phyloP scores from a whole-genome alignment of 2,113 vertebrate genomes.

The Syngnathus floridae region DNA sequence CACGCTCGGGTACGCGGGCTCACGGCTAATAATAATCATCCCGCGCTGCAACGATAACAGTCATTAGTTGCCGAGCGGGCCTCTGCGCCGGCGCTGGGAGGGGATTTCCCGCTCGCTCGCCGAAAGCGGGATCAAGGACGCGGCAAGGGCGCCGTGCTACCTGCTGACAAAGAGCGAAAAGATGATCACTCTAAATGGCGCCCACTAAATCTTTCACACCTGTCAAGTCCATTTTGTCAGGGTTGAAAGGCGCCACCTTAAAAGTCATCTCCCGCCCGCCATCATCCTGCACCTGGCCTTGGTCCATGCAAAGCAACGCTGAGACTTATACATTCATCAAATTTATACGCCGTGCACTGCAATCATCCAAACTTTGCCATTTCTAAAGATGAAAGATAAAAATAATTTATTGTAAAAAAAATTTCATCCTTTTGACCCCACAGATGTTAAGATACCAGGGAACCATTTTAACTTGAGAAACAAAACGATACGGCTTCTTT shows the following conservation, averaged over 20 bases:
- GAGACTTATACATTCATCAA: constrained; percentile 54
- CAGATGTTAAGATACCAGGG: neutral
- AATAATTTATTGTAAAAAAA: no score
- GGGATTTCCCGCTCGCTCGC: constrained; percentile 31
- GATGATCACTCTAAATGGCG: constrained; percentile 67
- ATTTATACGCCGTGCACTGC: constrained; percentile 48
- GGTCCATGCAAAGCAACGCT: constrained; percentile 35
- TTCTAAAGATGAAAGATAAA: no score
- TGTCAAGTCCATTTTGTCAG: constrained; percentile 67
- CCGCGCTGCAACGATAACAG: constrained; percentile 26
- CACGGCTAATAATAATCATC: constrained; percentile 29
- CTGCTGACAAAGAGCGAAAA: constrained; percentile 68
- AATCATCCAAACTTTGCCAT: constrained; percentile 42
- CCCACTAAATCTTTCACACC: constrained; percentile 70
- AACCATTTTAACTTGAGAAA: no score
- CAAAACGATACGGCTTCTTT: neutral
- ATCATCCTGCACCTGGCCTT: constrained; percentile 53
- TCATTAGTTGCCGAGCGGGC: constrained; percentile 19
- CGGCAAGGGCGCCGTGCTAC: constrained; percentile 47
- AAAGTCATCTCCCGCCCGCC: constrained; percentile 21
- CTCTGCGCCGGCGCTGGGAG: neutral
- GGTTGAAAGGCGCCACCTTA: constrained; percentile 42
- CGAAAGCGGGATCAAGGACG: constrained; percentile 57
- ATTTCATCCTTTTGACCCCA: no score
- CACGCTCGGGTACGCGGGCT: constrained; percentile 2